phyloP scores from a whole-genome alignment of 2,797 vertebrate species.

The Sebastes baramenuke region DNA sequence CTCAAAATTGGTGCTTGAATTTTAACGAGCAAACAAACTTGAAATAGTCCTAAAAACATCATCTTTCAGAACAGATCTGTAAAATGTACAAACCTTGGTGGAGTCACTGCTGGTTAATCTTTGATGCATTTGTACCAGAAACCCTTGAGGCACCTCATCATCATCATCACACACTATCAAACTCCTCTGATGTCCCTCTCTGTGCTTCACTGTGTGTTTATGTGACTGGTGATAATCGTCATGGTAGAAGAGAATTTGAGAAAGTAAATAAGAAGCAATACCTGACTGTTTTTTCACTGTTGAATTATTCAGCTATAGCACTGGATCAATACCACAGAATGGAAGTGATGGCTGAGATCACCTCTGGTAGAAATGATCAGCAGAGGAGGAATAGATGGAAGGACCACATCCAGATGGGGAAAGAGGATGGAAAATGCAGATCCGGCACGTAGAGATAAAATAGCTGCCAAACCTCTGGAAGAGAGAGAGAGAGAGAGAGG shows the following conservation, averaged over 20 bases:
- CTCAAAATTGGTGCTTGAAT: neutral
- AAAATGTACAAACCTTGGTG: neutral
- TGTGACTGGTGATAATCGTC: neutral
- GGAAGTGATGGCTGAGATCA: slow-evolving; percentile 12
- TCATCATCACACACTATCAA: neutral
- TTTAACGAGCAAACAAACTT: neutral
- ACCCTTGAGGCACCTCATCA: neutral
- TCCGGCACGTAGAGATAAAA: slow-evolving; percentile 36
- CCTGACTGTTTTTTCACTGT: neutral
- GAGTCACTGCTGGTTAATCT: neutral
- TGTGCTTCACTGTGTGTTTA: neutral
- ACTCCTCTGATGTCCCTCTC: neutral
- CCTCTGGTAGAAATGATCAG: slow-evolving; percentile 1
- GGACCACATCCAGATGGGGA: neutral
- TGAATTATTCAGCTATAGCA: slow-evolving; percentile 3
- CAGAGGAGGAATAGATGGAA: slow-evolving; percentile 17
- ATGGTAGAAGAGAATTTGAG: neutral
- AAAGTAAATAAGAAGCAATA: neutral
- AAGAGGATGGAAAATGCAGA: slow-evolving; percentile 25
- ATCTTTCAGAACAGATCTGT: neutral
- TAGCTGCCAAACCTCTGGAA: slow-evolving; percentile 18
- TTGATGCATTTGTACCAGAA: neutral
- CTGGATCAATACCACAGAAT: slow-evolving; percentile 22
- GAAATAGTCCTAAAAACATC: neutral
- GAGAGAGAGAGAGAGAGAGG: slow-evolving; percentile 19